phyloP scores from a whole-genome alignment of 2,797 vertebrate species.

The Scarus forsteni region DNA sequence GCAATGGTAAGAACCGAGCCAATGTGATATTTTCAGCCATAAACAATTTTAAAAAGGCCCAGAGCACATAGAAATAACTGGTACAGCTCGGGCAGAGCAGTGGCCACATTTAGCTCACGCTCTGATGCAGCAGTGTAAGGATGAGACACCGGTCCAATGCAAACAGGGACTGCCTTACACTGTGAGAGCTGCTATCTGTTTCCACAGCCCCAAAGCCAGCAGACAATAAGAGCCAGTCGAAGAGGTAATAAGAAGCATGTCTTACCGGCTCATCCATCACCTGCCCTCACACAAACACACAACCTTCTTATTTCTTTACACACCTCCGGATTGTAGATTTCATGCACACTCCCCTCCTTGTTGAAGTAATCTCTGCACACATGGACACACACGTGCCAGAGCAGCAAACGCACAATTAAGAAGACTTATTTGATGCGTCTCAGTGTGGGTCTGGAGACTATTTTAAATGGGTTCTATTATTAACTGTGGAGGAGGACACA shows the following conservation, averaged over 20 bases:
- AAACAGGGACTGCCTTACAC: slow-evolving; percentile 42
- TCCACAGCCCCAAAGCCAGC: slow-evolving; percentile 50
- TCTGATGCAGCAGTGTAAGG: slow-evolving; percentile 47
- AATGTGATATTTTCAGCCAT: not conserved
- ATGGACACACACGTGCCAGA: slow-evolving; percentile 12
- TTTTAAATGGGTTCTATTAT: slow-evolving; percentile 57
- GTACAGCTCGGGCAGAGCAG: not conserved
- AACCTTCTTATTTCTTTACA: slow-evolving; percentile 25
- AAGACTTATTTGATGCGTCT: slow-evolving; percentile 37
- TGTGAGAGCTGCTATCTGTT: slow-evolving; percentile 61
- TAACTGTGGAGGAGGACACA: slow-evolving; percentile 47
- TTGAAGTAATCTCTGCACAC: slow-evolving; percentile 29
- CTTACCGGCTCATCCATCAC: slow-evolving; percentile 62
- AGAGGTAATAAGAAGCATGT: slow-evolving; percentile 64
- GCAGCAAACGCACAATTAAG: slow-evolving; percentile 4
- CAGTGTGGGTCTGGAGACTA: slow-evolving; percentile 35
- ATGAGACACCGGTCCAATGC: slow-evolving; percentile 40
- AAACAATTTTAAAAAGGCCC: slow-evolving; percentile 2
- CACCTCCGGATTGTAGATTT: slow-evolving; percentile 20
- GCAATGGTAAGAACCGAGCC: not conserved
- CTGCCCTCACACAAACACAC: slow-evolving; percentile 47
- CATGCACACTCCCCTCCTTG: slow-evolving; percentile 7
- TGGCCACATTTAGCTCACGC: slow-evolving; percentile 32
- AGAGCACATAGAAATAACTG: not conserved
- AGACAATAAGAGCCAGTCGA: slow-evolving; percentile 62